phyloP scores from a whole-genome alignment of 2,888 invertebrate species.

The Muschampia plurimacula region DNA sequence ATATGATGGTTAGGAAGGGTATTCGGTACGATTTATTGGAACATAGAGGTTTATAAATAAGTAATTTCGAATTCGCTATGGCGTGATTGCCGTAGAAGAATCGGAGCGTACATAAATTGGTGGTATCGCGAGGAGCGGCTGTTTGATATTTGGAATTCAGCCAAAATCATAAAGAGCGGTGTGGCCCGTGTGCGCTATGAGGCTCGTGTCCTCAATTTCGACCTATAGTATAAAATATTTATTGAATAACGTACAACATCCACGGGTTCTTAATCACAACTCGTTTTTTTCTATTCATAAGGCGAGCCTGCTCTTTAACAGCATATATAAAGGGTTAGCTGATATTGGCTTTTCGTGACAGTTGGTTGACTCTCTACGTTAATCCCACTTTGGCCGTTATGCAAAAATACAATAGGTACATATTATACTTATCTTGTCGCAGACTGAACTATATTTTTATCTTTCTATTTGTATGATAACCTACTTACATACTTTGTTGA shows the following conservation, averaged over 20 bases:
- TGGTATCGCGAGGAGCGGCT: constrained; percentile 59
- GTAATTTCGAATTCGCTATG: constrained; percentile 7
- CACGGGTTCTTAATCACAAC: constrained; percentile 6
- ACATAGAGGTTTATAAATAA: neutral
- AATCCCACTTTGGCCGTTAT: neutral
- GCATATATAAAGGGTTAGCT: neutral
- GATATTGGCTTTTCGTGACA: neutral
- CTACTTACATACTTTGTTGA: neutral
- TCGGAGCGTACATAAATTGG: constrained; percentile 62
- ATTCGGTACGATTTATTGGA: too few relatives aligned
- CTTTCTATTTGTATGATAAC: neutral
- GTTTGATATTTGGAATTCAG: constrained; percentile 70
- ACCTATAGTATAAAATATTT: constrained; percentile 64
- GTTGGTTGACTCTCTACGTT: neutral
- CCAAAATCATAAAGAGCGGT: constrained; percentile 69
- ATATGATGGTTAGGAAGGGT: too few relatives aligned
- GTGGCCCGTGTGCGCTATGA: constrained; percentile 63
- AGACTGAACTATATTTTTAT: constrained; percentile 3
- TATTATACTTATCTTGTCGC: neutral
- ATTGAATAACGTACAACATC: constrained; percentile 50
- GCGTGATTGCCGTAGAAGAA: constrained; percentile 48
- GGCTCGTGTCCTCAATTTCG: constrained; percentile 71
- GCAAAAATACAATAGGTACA: too few relatives aligned
- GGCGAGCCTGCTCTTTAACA: neutral
- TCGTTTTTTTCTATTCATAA: constrained; percentile 20